Percentiles rank a stretch among this genome's conserved stretches.
phyloP scores from a whole-genome alignment of 2,888 invertebrate species.

The Brachycybe producta region DNA sequence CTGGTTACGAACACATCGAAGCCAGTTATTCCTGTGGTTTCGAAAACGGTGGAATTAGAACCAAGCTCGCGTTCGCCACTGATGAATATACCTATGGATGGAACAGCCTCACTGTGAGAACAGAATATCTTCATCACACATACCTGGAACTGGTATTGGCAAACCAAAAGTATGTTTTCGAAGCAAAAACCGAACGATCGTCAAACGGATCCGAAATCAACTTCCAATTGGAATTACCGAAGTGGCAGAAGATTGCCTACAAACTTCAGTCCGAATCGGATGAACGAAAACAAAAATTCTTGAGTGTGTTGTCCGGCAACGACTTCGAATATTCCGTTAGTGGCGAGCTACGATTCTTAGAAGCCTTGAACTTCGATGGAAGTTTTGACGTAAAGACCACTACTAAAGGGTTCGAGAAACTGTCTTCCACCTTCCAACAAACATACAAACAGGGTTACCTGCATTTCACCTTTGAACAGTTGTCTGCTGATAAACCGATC shows the following conservation, averaged over 20 bases:
- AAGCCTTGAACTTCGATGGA: conserved; percentile 1
- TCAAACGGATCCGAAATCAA: background rate
- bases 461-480: conserved; percentile 7
- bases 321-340: background rate
- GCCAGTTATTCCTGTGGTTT: background rate
- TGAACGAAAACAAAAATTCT: background rate
- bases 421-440: conserved; percentile 1
- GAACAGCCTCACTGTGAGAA: background rate
- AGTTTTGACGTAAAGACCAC: background rate
- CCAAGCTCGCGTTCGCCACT: background rate
- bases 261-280: no score
- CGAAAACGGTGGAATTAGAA: background rate
- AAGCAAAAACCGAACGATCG: background rate
- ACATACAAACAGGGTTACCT: background rate
- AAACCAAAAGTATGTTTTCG: background rate
- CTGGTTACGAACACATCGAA: background rate
- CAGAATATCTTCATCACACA: background rate
- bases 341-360: background rate
- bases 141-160: background rate
- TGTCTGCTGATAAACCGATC: conserved; percentile 13
- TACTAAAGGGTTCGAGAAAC: conserved; percentile 6
- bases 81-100: conserved; percentile 5
- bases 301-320: background rate
- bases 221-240: background rate
- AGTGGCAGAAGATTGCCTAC: no score